Evolutionary conservation across 2,888 invertebrate species (phyloP).

Genomic region (Stenodema calcarata): DNA sequence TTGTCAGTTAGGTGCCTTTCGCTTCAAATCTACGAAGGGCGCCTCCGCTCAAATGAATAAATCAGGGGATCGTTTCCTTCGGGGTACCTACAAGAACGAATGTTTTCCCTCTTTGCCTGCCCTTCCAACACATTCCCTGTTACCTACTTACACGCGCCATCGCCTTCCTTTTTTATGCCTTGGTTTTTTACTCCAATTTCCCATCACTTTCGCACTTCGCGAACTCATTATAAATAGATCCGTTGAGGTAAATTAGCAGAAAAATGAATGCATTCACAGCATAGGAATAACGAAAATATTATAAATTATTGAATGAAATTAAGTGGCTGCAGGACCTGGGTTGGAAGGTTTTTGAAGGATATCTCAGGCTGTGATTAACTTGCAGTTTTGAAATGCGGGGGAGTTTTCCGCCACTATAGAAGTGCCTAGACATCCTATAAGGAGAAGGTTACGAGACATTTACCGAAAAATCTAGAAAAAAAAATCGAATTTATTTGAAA

Average conservation of each 20-base stretch:
- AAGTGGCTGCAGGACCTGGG: no score
- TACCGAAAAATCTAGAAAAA: no score
- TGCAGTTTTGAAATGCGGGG: no score
- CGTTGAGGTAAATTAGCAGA: neutral
- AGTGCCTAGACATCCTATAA: no score
- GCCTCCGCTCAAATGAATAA: constrained; percentile 21
- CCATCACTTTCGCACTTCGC: neutral
- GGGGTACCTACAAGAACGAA: neutral
- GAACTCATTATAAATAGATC: neutral
- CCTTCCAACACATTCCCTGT: neutral
- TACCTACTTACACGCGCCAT: neutral
- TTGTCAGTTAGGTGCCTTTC: neutral
- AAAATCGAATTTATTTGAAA: no score
- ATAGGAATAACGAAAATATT: no score
- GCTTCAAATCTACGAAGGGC: neutral
- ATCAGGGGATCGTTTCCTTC: constrained; percentile 24
- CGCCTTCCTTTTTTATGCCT: neutral
- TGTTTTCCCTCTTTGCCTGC: neutral
- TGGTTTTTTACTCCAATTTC: neutral
- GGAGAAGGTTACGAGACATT: no score
- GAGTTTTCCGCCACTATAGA: no score
- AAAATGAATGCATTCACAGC: no score
- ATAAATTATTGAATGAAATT: no score
- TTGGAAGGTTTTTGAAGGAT: no score
- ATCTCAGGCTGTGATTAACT: no score